Base-by-base conservation (phyloP, 2,888 invertebrate species). In the Heliconius charithonia region DNA sequence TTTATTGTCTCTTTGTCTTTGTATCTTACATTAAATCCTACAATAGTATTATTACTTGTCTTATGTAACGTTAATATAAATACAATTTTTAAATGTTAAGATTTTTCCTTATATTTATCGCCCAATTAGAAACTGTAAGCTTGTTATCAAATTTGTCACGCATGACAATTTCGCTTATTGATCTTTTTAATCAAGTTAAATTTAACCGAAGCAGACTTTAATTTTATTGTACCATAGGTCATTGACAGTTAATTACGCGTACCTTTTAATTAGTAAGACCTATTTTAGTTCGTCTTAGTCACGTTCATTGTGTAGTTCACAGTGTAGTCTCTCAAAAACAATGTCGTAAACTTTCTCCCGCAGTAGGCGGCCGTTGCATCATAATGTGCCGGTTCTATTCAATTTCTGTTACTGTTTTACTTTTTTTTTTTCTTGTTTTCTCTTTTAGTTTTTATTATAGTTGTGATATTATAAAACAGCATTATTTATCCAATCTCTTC, bases 311-410 rank as follows among this genome's bases (percentile, higher is more conserved):
- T 65, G 45, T 51, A 32, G 63, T 71, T 27, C 71, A 41, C 69
- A 63, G 65, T 66, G 76, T 80, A 79, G 77, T 81, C 76, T 72
- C 74, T 73, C 67, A 63, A 79, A 84, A 85, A 88, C 89, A 87
- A 86, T 88, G 88, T 88, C 85, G 85, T 85, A 83, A 82, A 89
- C 90, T 90, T 90, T 90, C 90, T 83, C 79, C 76, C 27, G 63
- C 70, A 67, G 80, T 70, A 74, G 76, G 81, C 75, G 83, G 83
- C 87, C 87, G 78, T 90, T 89, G 83, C 87, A 81, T 87, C 86
- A 89, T 85, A 83, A 79, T 83, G 79, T n/a, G 83, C 78, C 79
- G 75, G 81, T 81, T 83, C 45, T 81, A 85, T 87, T 85, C 82
- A 86, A 84, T 85, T 82, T 78, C 66, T 82, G n/a, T 85, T 87